A percentile compares a stretch with the other conserved stretches of the same genome.
These are phyloP conservation scores for Boulengeromyrus knoepffleri DNA, from an alignment of 2,113 vertebrate genomes.

Conservation along the genomic window DNA sequence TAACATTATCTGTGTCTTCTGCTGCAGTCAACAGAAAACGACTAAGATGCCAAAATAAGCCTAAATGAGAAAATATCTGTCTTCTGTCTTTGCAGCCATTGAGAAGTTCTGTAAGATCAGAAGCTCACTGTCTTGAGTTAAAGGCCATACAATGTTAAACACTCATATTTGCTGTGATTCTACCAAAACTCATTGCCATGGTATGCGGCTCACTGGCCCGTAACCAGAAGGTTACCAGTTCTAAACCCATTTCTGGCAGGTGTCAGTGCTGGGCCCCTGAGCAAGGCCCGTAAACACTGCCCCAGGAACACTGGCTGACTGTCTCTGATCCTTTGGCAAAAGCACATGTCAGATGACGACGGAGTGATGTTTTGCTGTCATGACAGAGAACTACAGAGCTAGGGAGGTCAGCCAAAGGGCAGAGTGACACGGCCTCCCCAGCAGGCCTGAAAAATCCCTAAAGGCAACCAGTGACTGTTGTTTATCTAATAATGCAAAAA, in stretches of 20 bases:
- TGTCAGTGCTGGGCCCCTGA: not conserved
- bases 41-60: not conserved
- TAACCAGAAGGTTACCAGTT: not conserved
- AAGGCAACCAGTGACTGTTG: not conserved
- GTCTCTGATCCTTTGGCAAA: not conserved
- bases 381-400: not conserved
- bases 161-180: not conserved
- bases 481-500: not conserved
- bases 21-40: not conserved
- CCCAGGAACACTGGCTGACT: not conserved
- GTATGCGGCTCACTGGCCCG: not conserved
- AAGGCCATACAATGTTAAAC: not conserved
- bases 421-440: not conserved
- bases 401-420: not conserved
- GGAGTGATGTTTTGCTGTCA: not conserved
- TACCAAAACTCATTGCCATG: not conserved
- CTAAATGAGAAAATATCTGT: not conserved
- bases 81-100: not conserved
- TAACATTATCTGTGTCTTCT: not conserved
- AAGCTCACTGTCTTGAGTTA: not conserved
- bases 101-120: not conserved
- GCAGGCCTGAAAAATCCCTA: not conserved
- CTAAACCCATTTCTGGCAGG: not conserved
- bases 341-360: not conserved
- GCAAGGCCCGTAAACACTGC: not conserved